phyloP scores from a whole-genome alignment of 2,888 invertebrate species.

The Atherix ibis region DNA sequence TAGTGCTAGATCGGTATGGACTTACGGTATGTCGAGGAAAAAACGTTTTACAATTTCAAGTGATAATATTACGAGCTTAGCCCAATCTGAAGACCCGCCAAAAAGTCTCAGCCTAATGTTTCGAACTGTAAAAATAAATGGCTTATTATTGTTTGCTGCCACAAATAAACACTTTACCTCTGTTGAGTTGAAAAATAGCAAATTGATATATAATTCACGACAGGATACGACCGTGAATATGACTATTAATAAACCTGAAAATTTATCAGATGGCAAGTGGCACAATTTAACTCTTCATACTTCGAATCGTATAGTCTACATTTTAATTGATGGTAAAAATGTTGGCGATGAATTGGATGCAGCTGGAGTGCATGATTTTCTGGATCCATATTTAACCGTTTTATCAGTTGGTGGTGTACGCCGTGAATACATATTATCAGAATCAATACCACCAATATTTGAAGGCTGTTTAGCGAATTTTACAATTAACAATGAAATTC shows the following conservation, averaged over 20 bases:
- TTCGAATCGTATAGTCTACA: conserved; percentile 49
- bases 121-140: conserved; percentile 60
- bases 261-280: conserved; percentile 71
- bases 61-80: conserved; percentile 25
- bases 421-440: conserved; percentile 39
- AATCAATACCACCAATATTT: conserved; percentile 45
- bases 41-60: conserved; percentile 25
- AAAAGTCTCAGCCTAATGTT: conserved; percentile 69
- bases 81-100: conserved; percentile 35
- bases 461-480: conserved; percentile 85
- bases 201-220: conserved; percentile 63
- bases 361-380: conserved; percentile 76
- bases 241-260: conserved; percentile 47
- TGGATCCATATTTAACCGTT: conserved; percentile 74
- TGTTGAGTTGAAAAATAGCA: conserved; percentile 60
- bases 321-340: conserved; percentile 52
- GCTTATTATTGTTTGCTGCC: conserved; percentile 70
- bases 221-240: conserved; percentile 67
- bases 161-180: conserved; percentile 78
- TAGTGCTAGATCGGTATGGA: conserved; percentile 55
- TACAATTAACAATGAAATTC: conserved; percentile 73
- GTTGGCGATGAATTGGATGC: conserved; percentile 76
- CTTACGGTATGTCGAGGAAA: conserved; percentile 24
- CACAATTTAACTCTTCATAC: conserved; percentile 70
- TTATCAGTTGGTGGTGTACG: conserved; percentile 66